phyloP scores from a whole-genome alignment of 1,140 invertebrate species.

The Drosophila baimaii region DNA sequence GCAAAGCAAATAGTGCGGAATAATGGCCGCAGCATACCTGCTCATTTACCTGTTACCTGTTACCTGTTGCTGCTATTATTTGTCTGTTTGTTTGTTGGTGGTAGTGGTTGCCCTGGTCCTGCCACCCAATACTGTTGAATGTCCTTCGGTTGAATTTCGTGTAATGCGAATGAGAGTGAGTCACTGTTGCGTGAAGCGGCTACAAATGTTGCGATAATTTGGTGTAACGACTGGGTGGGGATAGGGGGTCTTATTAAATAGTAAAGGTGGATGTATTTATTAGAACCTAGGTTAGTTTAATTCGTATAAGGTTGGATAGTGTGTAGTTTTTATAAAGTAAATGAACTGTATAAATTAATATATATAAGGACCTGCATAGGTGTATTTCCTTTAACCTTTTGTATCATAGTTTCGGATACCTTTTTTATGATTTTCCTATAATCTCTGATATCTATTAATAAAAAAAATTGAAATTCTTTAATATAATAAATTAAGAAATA shows the following conservation, averaged over 20 bases:
- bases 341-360: too few species aligned
- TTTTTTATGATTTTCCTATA: too few species aligned
- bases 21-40: slow-evolving; percentile 33
- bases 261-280: not conserved
- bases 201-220: slow-evolving; percentile 10
- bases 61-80: slow-evolving; percentile 15
- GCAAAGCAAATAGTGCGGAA: slow-evolving; percentile 68
- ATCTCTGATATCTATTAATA: too few species aligned
- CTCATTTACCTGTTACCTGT: slow-evolving; percentile 28
- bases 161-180: slow-evolving; percentile 4
- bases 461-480: too few species aligned
- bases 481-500: too few species aligned
- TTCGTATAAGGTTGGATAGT: accelerated
- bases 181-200: slow-evolving; percentile 5
- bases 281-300: not conserved
- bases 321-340: too few species aligned
- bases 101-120: not conserved
- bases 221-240: not conserved
- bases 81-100: slow-evolving; percentile 11
- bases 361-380: too few species aligned
- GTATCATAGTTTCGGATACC: too few species aligned
- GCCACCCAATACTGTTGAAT: slow-evolving; percentile 4
- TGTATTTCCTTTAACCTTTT: too few species aligned
- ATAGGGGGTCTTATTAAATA: not conserved
- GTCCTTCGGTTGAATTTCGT: not conserved